Base-by-base conservation (phyloP, 1,140 invertebrate genomes). In the Drosophila sp. region DNA sequence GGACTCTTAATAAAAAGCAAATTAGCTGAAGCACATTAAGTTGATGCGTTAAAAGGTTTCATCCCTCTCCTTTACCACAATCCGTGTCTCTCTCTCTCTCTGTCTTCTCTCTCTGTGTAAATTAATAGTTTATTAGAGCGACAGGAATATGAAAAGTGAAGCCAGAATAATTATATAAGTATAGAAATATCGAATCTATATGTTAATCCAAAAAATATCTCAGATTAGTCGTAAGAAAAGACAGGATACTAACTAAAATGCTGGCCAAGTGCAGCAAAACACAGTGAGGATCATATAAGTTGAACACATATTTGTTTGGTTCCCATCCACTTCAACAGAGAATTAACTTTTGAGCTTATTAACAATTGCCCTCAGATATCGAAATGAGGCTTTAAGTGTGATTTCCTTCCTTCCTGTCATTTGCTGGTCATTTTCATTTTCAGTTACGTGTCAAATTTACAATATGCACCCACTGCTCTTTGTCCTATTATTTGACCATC, bases 1-100 rank as follows among this genome's bases (percentile, higher is more conserved):
- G 18, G 21, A 8, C 62, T 72, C 66, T 76, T 82, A 89, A 89
- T 87, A 87, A 87, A 87, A 87, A 82, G 48, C 58, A 89, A 87
- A 87, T 87, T 89, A 82, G 83, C 83, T 73, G 56, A 59, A 73
- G 78, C 78, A 72, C 83, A 89, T 87, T 79, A 89, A 87, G 59
- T 66, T 84, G 65, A 80, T 86, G 78, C 76, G 57, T 51, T 43
- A 43, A 38, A 51, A 70, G 41, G 45, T 21, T 61, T 61, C 69
- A 72, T 18, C 16, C 25, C 36, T n/a, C 61, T n/a, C 21, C 34
- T 41, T 45, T 9, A 5, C 2, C 36, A 3, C 2, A 11, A n/a
- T n/a, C n/a, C n/a, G n/a, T n/a, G n/a, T n/a, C 36, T 3, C 36
- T 13, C 7, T 4, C 34, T 14, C 25, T 36, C 21, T 50, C 45